Evolutionary conservation across 2,888 invertebrate genomes (phyloP), one percentile per base, ranked within the genome.

Genomic region (Pseudococcus jackbeardsleyi): DNA sequence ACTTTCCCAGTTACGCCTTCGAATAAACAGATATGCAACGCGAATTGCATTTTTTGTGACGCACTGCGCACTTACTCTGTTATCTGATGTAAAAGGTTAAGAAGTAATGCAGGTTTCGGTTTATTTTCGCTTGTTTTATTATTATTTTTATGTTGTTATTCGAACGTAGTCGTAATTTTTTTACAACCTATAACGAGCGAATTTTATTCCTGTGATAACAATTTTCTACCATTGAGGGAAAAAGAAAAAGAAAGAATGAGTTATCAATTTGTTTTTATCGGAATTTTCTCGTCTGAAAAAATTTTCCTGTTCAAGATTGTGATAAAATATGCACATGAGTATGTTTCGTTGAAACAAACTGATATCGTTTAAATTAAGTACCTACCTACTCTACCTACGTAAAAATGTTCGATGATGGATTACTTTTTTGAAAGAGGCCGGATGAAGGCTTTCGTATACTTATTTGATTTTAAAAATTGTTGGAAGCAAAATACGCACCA

Each of bases 111-210:
- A 22, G 2, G 64, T 64, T 64, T 64, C 22, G 22, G 64, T 64
- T 64, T 22, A 22, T 64, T 64, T 64, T 64, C 19, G 19, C 22
- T n/a, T 59, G 59, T 59, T 59, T 59, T 59, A 59, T 59, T 59
- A 59, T 59, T 64, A 22, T 22, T 64, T 64, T 64, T 64, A 64
- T 22, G 64, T 64, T 64, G 64, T 64, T 64, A 64, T 64, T 64
- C 22, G 22, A 64, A 64, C 64, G 54, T n/a, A 22, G 64, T 64
- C 64, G 64, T 64, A 64, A 22, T 64, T 64, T 64, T 64, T 64
- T 64, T 64, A 64, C 22, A 22, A 64, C 22, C 22, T 22, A 64
- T 64, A 64, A 64, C 64, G 22, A 64, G 64, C 64, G 64, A 64
- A 22, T 64, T 64, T 64, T 64, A 64, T 64, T 64, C 22, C 19